Evolutionary conservation across 2,113 vertebrate species (phyloP).

Genomic region (Ranitomeya imitator): DNA sequence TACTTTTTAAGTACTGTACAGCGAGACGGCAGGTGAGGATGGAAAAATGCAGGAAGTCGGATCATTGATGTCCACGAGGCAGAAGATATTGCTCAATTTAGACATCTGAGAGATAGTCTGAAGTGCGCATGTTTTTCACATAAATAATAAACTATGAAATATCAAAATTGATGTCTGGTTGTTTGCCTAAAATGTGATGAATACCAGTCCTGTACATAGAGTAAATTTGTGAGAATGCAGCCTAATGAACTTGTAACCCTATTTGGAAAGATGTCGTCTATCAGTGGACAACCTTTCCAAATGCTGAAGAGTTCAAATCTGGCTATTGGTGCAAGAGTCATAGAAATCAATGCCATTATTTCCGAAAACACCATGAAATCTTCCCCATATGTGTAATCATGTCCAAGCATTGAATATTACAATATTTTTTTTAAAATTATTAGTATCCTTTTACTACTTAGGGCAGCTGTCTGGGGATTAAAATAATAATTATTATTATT

Average conservation of each 20-base stretch:
- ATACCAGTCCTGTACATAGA: not conserved
- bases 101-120: conserved; percentile 5
- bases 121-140: not conserved
- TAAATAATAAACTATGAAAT: not conserved
- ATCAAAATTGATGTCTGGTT: not conserved
- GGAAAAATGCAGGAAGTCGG: conserved; percentile 5
- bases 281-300: not conserved
- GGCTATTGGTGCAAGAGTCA: no score
- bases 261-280: not conserved
- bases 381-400: no score
- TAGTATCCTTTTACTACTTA: no score
- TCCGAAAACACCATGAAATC: no score
- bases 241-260: not conserved
- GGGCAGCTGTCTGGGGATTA: no score
- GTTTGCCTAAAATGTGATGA: not conserved
- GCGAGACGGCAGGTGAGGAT: conserved; percentile 42
- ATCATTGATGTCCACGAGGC: conserved; percentile 2
- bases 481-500: no score
- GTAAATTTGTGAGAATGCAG: not conserved
- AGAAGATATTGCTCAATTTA: not conserved
- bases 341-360: no score
- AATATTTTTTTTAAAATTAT: no score
- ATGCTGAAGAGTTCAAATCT: not conserved
- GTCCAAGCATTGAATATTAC: no score
- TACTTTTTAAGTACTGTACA: conserved; percentile 42